A percentile compares a stretch with the other conserved stretches of the same genome.
Conservation (phyloP, 2,888 invertebrate species). For the Venusia cambrica region DNA sequence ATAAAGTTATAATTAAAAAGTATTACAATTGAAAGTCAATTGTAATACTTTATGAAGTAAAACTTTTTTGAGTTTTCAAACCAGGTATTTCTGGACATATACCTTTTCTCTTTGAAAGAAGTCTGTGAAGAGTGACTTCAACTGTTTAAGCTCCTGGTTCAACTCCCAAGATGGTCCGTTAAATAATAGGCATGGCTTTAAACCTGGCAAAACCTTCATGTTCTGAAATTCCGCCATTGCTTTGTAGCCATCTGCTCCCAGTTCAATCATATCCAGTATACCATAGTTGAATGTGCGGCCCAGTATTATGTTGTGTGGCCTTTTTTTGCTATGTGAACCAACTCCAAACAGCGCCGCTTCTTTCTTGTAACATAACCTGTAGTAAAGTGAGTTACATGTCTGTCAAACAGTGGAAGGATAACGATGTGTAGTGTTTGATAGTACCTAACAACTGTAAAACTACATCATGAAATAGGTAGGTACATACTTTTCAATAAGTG, state of each 20-base stretch:
- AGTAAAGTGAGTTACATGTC: no score
- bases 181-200: conserved; percentile 95
- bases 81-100: no score
- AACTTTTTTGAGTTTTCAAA: no score
- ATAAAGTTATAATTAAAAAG: no score
- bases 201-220: conserved; percentile 88
- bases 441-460: no score
- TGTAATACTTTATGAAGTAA: no score
- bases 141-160: conserved; percentile 87
- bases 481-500: conserved; percentile 87
- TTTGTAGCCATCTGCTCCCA: conserved; percentile 92
- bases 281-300: conserved; percentile 95
- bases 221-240: conserved; percentile 89
- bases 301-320: conserved; percentile 94
- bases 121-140: conserved; percentile 94
- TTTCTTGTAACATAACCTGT: conserved; percentile 87
- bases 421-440: no score
- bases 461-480: not conserved
- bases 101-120: conserved; percentile 93
- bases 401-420: no score
- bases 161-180: conserved; percentile 95
- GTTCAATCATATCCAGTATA: conserved; percentile 97
- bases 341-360: conserved; percentile 95
- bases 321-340: conserved; percentile 95
- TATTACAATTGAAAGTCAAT: no score